Evolutionary conservation across 2,888 invertebrate species (phyloP).

Genomic region (Drosophila cracens): DNA sequence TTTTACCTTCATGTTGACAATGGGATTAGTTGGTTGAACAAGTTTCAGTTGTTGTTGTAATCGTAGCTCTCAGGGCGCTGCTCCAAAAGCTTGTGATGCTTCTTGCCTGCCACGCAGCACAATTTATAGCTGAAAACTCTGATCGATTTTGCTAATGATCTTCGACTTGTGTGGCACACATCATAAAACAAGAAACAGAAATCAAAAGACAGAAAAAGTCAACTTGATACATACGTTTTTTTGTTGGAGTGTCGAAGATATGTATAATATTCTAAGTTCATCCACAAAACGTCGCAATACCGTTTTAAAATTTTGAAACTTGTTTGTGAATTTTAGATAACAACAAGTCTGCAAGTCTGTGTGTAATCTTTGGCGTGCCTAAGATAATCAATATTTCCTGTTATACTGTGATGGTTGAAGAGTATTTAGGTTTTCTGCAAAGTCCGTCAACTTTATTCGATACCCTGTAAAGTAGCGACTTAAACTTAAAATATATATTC

Average conservation of each 20-base stretch:
- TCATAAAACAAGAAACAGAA: conserved; percentile 9
- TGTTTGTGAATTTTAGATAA: neutral
- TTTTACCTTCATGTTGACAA: conserved; percentile 60
- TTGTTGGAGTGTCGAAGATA: neutral
- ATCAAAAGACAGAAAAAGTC: conserved; percentile 4
- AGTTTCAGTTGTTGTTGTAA: conserved; percentile 11
- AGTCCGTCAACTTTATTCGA: neutral
- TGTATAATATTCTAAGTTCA: neutral
- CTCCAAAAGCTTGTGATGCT: conserved; percentile 69
- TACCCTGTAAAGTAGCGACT: neutral
- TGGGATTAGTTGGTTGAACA: neutral
- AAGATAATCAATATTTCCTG: neutral
- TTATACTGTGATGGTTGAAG: neutral
- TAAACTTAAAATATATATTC: neutral
- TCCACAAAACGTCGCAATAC: neutral
- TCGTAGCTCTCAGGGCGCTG: conserved; percentile 47
- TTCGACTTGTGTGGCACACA: conserved; percentile 5
- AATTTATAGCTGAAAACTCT: conserved; percentile 62
- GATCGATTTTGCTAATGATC: conserved; percentile 66
- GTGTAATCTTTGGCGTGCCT: neutral
- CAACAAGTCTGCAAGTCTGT: neutral
- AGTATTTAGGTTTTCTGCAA: neutral
- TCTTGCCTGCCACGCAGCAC: conserved; percentile 43
- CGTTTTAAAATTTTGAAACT: neutral
- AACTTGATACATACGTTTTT: neutral